Evolutionary conservation across 2,113 vertebrate species (phyloP), one percentile per base, ranked within the genome.

Genomic region (Pedionomus torquatus): DNA sequence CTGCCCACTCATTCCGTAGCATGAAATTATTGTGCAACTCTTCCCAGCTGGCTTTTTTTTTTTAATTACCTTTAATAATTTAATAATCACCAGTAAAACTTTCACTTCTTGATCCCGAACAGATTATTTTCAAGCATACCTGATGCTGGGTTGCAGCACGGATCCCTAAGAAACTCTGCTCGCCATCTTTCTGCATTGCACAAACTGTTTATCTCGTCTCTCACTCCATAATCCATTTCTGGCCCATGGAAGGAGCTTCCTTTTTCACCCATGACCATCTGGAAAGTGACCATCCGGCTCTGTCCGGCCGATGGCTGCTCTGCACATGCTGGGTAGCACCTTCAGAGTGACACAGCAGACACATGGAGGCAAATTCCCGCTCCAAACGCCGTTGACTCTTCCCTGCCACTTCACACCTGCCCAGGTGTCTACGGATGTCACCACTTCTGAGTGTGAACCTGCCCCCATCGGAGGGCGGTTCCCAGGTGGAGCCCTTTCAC

Each of bases 291-390:
- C n/a, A n/a, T 7, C 28, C 46, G 28, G 0, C 51, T 35, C 30
- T 10, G 31, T 5, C 58, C 25, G 76, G 37, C 46, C 35, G 72
- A 28, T 24, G 3, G 0, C 43, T 63, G 48, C 57, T 19, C 30
- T 41, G 66, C 49, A 11, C 17, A 3, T 2, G 16, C 43, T 43
- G 2, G 0, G 35, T 25, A 17, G 41, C 20, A 9, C 46, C 24
- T n/a, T 48, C 43, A 31, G 41, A 14, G 24, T 1, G 35, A 25
- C 7, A 24, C 4, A 39, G 18, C 58, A 43, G 51, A 21, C 31
- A 10, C 65, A 3, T 0, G 41, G n/a, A 39, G 41, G 37, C 11
- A 18, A 11, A 21, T 10, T 23, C 75, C 48, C 9, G 2, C 75
- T n/a, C 57, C 25, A 28, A 13, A 55, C 1, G 14, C 23, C 6